Base-by-base conservation (phyloP, 2,888 invertebrate genomes). In the Agonopterix alstromeriana region DNA sequence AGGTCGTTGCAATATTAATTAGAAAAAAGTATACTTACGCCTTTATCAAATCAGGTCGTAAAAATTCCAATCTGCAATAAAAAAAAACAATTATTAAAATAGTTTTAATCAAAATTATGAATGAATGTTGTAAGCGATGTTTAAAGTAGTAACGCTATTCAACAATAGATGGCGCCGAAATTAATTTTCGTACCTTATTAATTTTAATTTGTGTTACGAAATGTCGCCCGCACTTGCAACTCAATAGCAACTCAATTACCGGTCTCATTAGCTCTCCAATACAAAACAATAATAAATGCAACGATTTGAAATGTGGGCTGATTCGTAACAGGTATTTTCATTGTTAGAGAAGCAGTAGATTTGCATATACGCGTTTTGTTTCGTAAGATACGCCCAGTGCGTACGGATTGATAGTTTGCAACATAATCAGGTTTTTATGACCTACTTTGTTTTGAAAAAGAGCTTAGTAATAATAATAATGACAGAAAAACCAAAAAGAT, bases 91-190 rank as follows among this genome's bases (percentile, higher is more conserved):
- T 42, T 12, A 9, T 38, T 10, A 38, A 38, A 38, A 38, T 38
- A 38, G n/a, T 38, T 38, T 1, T 3, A n/a, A 38, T n/a, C 9
- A 38, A 38, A 38, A 8, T 9, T n/a, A 38, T 9, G 38, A 9
- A 38, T n/a, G 10, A 3, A n/a, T n/a, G 10, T 9, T 8, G 38
- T 38, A n/a, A n/a, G n/a, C n/a, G n/a, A n/a, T n/a, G 10, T n/a
- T 9, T 38, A 38, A n/a, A 0, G 1, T 27, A n/a, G 43, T n/a
- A 10, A n/a, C 36, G 17, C 67, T 61, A 71, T 60, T 62, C 50
- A 53, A 51, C 66, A 63, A 65, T 58, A 78, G 78, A 68, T 77
- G 76, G 67, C 72, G 66, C 45, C 65, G 49, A 53, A 60, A 60
- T 48, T 7, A 62, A 63, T 65, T 53, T 36, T 57, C 53, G 43